A percentile compares a stretch with the other conserved stretches of the same genome.
phyloP scores from a whole-genome alignment of 2,888 invertebrate genomes.

The Melanargia galathea region DNA sequence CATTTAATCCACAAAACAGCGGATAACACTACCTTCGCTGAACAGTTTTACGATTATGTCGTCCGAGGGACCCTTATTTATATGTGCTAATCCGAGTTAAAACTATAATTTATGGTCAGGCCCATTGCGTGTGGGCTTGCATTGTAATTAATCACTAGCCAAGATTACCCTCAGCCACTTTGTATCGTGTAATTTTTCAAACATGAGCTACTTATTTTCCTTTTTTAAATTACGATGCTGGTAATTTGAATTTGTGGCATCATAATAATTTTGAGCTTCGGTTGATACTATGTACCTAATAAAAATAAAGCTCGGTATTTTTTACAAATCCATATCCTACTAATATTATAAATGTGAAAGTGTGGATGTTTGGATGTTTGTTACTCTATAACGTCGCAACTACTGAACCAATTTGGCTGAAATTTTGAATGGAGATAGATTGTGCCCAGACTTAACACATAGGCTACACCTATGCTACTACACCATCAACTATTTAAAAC shows the following conservation, averaged over 20 bases:
- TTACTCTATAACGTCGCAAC: too few species aligned
- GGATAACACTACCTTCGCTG: slow-evolving; percentile 27
- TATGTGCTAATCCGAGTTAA: slow-evolving; percentile 31
- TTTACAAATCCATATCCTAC: not conserved
- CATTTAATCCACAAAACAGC: slow-evolving; percentile 29
- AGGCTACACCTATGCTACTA: too few species aligned
- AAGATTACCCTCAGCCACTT: slow-evolving; percentile 17
- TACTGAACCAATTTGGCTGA: too few species aligned
- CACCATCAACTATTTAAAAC: too few species aligned
- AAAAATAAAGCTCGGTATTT: not conserved
- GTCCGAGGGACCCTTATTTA: slow-evolving; percentile 26
- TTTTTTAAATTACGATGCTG: not conserved
- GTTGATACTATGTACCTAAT: not conserved
- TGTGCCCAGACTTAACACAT: too few species aligned
- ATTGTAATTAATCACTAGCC: slow-evolving; percentile 58
- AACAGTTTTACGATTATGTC: slow-evolving; percentile 28
- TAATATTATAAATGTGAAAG: too few species aligned
- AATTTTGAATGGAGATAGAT: too few species aligned
- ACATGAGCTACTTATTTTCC: not conserved
- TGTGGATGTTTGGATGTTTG: too few species aligned
- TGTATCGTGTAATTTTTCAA: slow-evolving; percentile 13
- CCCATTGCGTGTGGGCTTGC: slow-evolving; percentile 41
- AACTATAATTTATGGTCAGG: slow-evolving; percentile 32
- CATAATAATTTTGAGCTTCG: slow-evolving; percentile 1
- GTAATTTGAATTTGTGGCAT: not conserved